These are phyloP conservation scores for Tetragnatha versicolor DNA, from an alignment of 1,140 invertebrate genomes.

Conservation along the genomic window DNA sequence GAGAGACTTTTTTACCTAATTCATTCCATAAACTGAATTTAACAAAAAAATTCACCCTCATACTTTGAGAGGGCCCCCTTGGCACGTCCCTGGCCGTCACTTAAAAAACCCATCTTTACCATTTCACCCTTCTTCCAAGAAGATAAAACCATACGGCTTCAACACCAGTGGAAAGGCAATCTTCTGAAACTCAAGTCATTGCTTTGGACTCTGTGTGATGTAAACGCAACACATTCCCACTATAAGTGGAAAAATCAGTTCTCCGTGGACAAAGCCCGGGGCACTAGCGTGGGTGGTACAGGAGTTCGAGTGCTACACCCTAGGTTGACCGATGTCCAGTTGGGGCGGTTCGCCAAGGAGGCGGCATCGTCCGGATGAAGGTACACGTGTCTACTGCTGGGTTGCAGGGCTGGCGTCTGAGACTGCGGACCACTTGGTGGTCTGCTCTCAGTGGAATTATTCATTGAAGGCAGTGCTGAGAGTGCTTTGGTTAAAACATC, in stretches of 20 bases:
- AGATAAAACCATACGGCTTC: too few relatives aligned
- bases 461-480: constrained; percentile 26
- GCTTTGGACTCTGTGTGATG: too few relatives aligned
- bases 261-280: constrained; percentile 54
- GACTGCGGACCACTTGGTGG: constrained; percentile 1
- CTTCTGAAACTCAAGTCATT: too few relatives aligned
- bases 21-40: too few relatives aligned
- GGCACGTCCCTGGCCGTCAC: too few relatives aligned
- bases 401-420: constrained; percentile 40
- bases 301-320: constrained; percentile 26
- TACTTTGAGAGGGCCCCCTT: too few relatives aligned
- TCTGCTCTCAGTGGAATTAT: not conserved
- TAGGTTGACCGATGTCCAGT: constrained; percentile 57
- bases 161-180: too few relatives aligned
- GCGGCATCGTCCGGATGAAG: constrained; percentile 60
- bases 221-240: not conserved
- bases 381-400: constrained; percentile 47
- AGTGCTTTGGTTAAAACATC: constrained; percentile 49
- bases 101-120: too few relatives aligned
- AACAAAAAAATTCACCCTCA: too few relatives aligned
- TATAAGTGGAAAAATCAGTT: constrained; percentile 24
- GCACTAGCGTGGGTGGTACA: constrained; percentile 36
- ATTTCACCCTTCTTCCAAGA: too few relatives aligned
- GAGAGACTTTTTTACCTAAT: too few relatives aligned
- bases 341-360: constrained; percentile 48